Evolutionary conservation across 1,140 invertebrate genomes (phyloP).

Genomic region (Euwallacea similis): DNA sequence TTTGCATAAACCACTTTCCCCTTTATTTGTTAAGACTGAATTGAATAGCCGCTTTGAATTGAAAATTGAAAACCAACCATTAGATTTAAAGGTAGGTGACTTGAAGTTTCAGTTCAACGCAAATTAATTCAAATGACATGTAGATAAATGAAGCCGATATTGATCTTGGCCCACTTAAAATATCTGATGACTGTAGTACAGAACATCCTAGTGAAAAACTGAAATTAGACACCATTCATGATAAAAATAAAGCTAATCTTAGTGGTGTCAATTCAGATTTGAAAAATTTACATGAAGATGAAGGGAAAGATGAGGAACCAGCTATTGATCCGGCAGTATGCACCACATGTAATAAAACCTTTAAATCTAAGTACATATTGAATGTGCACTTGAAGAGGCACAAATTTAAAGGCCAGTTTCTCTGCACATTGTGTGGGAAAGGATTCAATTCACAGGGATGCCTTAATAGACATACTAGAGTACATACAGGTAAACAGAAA

Average conservation of each 20-base stretch:
- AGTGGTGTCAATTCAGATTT: not conserved
- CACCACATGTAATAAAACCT: conserved; percentile 64
- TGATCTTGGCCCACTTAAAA: conserved; percentile 33
- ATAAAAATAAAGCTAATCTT: not conserved
- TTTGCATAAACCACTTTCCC: not conserved
- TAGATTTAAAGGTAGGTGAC: conserved; percentile 7
- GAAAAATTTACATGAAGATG: not conserved
- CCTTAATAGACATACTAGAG: conserved; percentile 44
- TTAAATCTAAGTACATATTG: conserved; percentile 63
- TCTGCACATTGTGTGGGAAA: conserved; percentile 61
- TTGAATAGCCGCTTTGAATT: not conserved
- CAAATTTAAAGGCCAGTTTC: conserved; percentile 67
- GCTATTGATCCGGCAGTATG: conserved; percentile 50
- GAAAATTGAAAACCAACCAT: conserved; percentile 13
- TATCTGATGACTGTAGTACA: conserved; percentile 20
- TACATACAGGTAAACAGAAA: conserved; percentile 48
- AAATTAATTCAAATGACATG: not conserved
- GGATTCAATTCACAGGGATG: conserved; percentile 57
- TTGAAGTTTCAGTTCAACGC: too few species aligned
- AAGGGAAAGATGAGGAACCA: conserved; percentile 11
- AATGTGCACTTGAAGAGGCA: conserved; percentile 75
- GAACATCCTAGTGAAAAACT: not conserved
- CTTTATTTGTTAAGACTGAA: conserved; percentile 20
- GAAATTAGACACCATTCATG: not conserved
- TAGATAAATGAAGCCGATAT: conserved; percentile 31